These are phyloP conservation scores for Mastomys coucha DNA, from an alignment of 2,113 vertebrate genomes.

Conservation along the genomic window DNA sequence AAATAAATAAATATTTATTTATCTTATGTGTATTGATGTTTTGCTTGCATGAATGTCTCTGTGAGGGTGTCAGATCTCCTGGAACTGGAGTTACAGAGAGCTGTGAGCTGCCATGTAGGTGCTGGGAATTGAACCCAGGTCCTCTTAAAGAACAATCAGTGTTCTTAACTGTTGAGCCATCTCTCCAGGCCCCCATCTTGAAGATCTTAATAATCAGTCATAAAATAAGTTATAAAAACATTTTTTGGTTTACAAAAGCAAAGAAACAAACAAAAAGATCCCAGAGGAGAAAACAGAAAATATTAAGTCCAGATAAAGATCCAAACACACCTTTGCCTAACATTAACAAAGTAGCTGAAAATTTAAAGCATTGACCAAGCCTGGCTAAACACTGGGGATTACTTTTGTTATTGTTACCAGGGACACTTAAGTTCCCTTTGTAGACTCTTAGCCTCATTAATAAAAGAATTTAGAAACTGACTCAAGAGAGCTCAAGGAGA, in stretches of 20 bases:
- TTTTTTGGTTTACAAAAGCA: neutral
- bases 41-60: too few relatives aligned
- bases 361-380: neutral
- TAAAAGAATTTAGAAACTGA: neutral
- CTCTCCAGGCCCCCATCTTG: too few relatives aligned
- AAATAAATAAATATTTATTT: too few relatives aligned
- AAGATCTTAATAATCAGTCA: neutral
- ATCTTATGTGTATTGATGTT: too few relatives aligned
- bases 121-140: too few relatives aligned
- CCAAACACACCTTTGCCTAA: neutral
- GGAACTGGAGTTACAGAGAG: too few relatives aligned
- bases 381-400: neutral
- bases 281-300: constrained; percentile 14
- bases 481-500: neutral
- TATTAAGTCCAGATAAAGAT: neutral
- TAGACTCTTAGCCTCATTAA: neutral
- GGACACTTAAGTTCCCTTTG: neutral
- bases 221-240: neutral
- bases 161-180: too few relatives aligned
- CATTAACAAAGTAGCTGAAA: neutral
- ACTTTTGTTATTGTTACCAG: neutral
- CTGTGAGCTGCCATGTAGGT: too few relatives aligned
- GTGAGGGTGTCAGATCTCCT: too few relatives aligned
- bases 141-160: too few relatives aligned
- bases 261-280: neutral